Base-by-base conservation (phyloP, 2,113 vertebrate species). In the Sinocyclocheilus maitianheensis region DNA sequence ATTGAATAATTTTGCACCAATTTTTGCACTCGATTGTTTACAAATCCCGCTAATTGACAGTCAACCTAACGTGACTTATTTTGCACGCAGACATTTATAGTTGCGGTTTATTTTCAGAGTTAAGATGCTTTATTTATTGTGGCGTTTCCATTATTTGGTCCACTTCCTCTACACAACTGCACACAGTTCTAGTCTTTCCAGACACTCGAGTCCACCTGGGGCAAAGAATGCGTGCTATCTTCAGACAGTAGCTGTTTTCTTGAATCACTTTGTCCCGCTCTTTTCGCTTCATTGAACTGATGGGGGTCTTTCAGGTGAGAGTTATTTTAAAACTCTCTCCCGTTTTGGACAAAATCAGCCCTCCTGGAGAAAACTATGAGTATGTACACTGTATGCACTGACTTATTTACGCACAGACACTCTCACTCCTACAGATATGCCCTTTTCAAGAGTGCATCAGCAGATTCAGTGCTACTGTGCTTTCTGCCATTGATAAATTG, bases 261-360 rank as follows among this genome's bases (percentile, higher is more conserved):
- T 63, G 5, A 75, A 43, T 24, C 4, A 4, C 24, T 43, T 40
- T 80, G 12, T 14, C 37, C 77, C 3, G 3, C 34, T 24, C n/a
- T 80, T 80, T 63, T 43, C 0, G 55, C 34, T 79, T 79, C 11
- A n/a, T 79, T 79, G 55, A 79, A 37, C 37, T 77, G 24, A 58
- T 77, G 24, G 26, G 76, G 48, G 26, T 77, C 76, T 53, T 77
- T 58, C 16, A 77, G n/a, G 75, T 30, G 13, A 34, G 67, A 37
- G 30, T 71, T 71, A 11, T 71, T 37, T 18, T 34, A 16, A 48
- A 51, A 77, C 74, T 48, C 40, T 22, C 37, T 48, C 43, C 43
- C 2, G 3, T 78, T 60, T 78, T 55, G 2, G 51, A 37, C 11
- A 48, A n/a, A 80, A 3, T 12, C 78, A 46, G 22, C 3, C 60